Conservation (phyloP, 2,113 vertebrate species). For the Hippolais icterina region DNA sequence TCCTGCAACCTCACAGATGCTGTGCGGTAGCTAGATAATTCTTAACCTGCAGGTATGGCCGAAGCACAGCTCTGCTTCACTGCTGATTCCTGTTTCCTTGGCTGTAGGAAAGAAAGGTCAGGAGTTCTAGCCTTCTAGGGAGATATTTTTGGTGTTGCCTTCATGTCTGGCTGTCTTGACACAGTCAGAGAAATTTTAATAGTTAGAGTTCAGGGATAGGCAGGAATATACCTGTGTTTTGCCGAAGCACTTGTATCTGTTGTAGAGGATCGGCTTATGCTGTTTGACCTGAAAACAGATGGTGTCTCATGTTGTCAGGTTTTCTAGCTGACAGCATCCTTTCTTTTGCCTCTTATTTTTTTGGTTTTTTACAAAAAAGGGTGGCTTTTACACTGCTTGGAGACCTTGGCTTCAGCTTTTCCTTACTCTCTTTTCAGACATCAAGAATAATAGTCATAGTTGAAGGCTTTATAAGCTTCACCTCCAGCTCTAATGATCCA, state of each 20-base stretch:
- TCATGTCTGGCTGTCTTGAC: neutral
- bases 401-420: neutral
- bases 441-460: neutral
- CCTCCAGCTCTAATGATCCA: neutral
- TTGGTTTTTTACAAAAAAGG: neutral
- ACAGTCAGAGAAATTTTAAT: neutral
- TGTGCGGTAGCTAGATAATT: neutral
- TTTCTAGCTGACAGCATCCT: neutral
- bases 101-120: neutral
- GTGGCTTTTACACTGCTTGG: neutral
- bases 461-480: neutral
- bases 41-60: neutral
- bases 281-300: neutral
- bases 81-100: neutral
- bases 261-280: neutral
- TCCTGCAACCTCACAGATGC: neutral
- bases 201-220: neutral
- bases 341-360: neutral
- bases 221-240: neutral
- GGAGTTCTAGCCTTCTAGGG: neutral
- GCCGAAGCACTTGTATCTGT: neutral
- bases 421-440: neutral
- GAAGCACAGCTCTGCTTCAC: neutral
- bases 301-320: neutral
- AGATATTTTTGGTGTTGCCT: neutral